Percentiles rank a stretch among this genome's conserved stretches.
These are phyloP conservation scores for Dipus sagitta DNA, from an alignment of 2,797 vertebrate species.

Conservation along the genomic window DNA sequence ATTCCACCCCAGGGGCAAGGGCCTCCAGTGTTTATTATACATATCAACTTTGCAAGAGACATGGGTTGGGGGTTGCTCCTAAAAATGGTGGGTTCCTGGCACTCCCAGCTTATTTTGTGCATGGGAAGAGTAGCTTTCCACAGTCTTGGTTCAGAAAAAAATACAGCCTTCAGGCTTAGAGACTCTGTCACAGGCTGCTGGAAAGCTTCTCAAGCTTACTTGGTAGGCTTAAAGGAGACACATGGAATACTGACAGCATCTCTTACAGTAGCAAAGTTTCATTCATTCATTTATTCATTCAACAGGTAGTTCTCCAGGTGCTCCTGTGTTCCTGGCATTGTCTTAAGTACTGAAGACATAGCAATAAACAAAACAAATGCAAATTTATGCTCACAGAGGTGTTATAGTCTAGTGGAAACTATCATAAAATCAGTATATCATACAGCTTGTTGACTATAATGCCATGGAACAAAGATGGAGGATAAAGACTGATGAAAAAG, in stretches of 20 bases:
- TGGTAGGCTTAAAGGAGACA: neutral
- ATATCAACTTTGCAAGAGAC: neutral
- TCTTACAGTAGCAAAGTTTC: neutral
- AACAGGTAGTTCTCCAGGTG: neutral
- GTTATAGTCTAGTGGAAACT: neutral
- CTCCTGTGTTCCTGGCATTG: neutral
- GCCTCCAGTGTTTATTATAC: neutral
- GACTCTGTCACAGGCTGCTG: neutral
- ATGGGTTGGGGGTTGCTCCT: neutral
- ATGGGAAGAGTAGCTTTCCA: neutral
- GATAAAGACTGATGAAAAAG: neutral
- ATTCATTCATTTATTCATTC: neutral
- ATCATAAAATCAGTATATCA: neutral
- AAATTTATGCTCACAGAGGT: slow-evolving; percentile 31
- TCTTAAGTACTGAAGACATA: neutral
- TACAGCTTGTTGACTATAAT: neutral
- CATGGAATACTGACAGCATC: neutral
- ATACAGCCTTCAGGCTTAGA: slow-evolving; percentile 1
- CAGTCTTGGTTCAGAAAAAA: neutral
- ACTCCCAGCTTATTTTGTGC: neutral
- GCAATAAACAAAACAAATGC: slow-evolving; percentile 46
- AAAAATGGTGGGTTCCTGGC: neutral
- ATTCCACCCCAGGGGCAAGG: neutral
- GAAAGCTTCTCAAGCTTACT: neutral
- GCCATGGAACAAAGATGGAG: neutral